Conservation (phyloP, 2,888 invertebrate genomes). For the Lingula anatina region DNA sequence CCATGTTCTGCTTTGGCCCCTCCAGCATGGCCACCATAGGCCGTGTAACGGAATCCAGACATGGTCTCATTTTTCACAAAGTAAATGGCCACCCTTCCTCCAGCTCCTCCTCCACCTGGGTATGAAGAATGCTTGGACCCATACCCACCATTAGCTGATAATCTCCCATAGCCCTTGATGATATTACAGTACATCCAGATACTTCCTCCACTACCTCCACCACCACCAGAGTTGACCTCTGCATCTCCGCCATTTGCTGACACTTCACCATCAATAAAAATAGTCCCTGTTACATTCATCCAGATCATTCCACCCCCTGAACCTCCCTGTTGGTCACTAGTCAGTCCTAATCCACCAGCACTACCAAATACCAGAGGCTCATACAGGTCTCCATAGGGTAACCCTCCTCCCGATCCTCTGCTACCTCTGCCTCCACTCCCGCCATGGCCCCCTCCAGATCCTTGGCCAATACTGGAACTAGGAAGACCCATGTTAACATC, state of each 20-base stretch:
- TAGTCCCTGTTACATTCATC: constrained; percentile 32
- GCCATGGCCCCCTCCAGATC: constrained; percentile 25
- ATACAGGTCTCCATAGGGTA: constrained; percentile 30
- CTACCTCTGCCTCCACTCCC: constrained; percentile 25
- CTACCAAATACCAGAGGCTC: constrained; percentile 29
- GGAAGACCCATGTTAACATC: constrained; percentile 26
- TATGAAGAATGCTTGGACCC: constrained; percentile 9
- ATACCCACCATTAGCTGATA: constrained; percentile 27
- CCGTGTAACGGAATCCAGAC: constrained; percentile 23
- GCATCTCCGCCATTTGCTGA: constrained; percentile 23
- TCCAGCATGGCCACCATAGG: constrained; percentile 21
- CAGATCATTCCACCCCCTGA: constrained; percentile 29
- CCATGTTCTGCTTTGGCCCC: constrained; percentile 20
- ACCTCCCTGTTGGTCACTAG: too few species aligned
- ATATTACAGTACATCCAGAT: constrained; percentile 29
- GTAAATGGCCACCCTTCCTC: constrained; percentile 31
- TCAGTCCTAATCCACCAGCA: constrained; percentile 18
- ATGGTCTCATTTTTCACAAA: constrained; percentile 27
- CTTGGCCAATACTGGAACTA: constrained; percentile 6
- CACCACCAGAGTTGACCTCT: constrained; percentile 16
- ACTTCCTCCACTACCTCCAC: constrained; percentile 34
- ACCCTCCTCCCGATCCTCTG: constrained; percentile 14
- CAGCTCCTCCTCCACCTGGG: constrained; percentile 30
- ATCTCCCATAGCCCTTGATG: constrained; percentile 29
- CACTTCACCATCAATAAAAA: constrained; percentile 29